Percentiles rank a stretch among this genome's conserved stretches.
These are phyloP conservation scores for Ypsolopha scabrella DNA, from an alignment of 2,888 invertebrate genomes.

Conservation along the genomic window DNA sequence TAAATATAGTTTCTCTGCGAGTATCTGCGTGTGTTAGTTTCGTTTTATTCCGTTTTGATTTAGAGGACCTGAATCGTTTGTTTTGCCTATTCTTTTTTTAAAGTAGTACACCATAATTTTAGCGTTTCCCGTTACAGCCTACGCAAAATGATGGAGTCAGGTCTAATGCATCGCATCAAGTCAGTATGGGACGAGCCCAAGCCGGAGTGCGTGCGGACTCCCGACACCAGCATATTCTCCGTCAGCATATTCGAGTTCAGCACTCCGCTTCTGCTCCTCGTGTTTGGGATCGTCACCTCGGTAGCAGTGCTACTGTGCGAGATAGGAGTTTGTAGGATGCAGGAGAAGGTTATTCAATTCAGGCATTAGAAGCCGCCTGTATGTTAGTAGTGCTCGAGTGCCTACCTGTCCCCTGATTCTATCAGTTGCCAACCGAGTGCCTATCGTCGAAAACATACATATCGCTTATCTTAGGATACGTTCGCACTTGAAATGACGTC, in stretches of 20 bases:
- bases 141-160: conserved; percentile 68
- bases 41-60: too few relatives aligned
- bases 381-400: too few relatives aligned
- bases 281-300: conserved; percentile 54
- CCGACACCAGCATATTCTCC: conserved; percentile 51
- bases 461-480: too few relatives aligned
- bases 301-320: conserved; percentile 40
- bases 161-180: conserved; percentile 68
- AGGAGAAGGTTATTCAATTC: conserved; percentile 1
- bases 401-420: too few relatives aligned
- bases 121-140: conserved; percentile 55
- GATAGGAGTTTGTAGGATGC: conserved; percentile 14
- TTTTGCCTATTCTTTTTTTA: too few relatives aligned
- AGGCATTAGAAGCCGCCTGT: neutral
- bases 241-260: conserved; percentile 72
- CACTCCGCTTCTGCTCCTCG: conserved; percentile 63
- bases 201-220: conserved; percentile 67
- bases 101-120: too few relatives aligned
- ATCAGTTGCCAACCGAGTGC: too few relatives aligned
- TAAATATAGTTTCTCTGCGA: conserved; percentile 1
- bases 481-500: too few relatives aligned
- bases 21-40: too few relatives aligned
- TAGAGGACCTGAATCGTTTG: too few relatives aligned
- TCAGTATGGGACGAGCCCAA: conserved; percentile 70
- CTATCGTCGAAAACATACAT: too few relatives aligned